Conservation (phyloP, 2,888 invertebrate genomes). For the Drosophila nigritarsus region DNA sequence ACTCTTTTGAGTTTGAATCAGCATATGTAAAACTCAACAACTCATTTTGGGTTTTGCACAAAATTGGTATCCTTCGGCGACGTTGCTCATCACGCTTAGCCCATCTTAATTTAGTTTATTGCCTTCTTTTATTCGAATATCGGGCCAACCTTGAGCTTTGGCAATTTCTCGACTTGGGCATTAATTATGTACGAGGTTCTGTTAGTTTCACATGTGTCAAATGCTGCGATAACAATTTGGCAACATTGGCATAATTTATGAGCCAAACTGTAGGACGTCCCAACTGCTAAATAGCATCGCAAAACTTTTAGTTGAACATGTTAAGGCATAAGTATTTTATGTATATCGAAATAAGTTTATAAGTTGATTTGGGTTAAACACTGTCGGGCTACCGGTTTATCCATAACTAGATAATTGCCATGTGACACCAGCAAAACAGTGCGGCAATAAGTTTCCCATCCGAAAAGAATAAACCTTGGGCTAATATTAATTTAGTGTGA, state of each 20-base stretch:
- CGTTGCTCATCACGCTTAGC: slow-evolving; percentile 1
- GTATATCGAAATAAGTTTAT: slow-evolving; percentile 45
- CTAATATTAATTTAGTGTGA: slow-evolving; percentile 6
- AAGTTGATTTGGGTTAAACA: slow-evolving; percentile 46
- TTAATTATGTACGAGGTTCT: slow-evolving; percentile 71
- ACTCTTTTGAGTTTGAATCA: slow-evolving; percentile 43
- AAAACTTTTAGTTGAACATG: slow-evolving; percentile 50
- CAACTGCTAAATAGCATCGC: slow-evolving; percentile 22
- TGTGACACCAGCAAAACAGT: slow-evolving; percentile 1
- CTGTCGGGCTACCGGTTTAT: slow-evolving; percentile 6
- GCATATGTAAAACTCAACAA: slow-evolving; percentile 42
- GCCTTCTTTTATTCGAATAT: slow-evolving; percentile 11
- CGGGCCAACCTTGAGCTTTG: slow-evolving; percentile 55
- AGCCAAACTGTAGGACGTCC: slow-evolving; percentile 9
- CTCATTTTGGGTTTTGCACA: slow-evolving; percentile 31
- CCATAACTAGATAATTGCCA: slow-evolving; percentile 29
- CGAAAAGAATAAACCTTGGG: background rate
- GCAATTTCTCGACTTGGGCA: slow-evolving; percentile 31
- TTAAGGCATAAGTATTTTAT: slow-evolving; percentile 46
- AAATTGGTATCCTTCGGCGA: slow-evolving; percentile 14
- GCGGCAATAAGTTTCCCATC: background rate
- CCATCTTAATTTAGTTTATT: slow-evolving; percentile 29
- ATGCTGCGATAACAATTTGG: slow-evolving; percentile 70
- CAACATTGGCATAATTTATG: slow-evolving; percentile 73
- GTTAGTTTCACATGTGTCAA: slow-evolving; percentile 61